A percentile compares a stretch with the other conserved stretches of the same genome.
Evolutionary conservation across 1,140 invertebrate genomes (phyloP).

Genomic region (Brachionus rotundiformis): DNA sequence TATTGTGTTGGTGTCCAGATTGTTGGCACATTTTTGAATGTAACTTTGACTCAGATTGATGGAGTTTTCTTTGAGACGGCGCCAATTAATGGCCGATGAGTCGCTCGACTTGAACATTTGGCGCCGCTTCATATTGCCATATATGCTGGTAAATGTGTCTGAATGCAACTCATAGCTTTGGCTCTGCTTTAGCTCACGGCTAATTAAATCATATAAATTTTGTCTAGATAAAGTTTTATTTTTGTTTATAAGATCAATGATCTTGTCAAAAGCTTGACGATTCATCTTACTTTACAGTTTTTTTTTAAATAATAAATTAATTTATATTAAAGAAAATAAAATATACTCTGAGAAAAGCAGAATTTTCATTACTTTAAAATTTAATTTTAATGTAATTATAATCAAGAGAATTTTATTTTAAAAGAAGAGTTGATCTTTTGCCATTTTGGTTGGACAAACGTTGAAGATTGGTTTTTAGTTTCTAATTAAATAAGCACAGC

Average conservation of each 20-base stretch:
- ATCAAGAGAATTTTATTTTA: no score
- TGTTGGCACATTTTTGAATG: background rate
- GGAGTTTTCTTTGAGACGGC: constrained; percentile 27
- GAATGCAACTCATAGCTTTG: background rate
- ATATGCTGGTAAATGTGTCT: constrained; percentile 49
- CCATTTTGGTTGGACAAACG: no score
- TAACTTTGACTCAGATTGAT: constrained; percentile 19
- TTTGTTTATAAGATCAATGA: constrained; percentile 32
- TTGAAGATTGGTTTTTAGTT: no score
- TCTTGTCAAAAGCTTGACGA: constrained; percentile 33
- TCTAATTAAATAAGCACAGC: no score
- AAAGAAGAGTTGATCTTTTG: no score
- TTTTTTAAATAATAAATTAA: background rate
- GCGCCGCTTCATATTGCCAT: constrained; percentile 17
- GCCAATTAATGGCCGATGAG: constrained; percentile 30
- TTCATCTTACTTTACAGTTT: background rate
- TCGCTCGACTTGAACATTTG: constrained; percentile 47
- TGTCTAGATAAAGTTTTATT: constrained; percentile 17
- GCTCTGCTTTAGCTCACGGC: background rate
- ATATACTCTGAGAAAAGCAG: no score
- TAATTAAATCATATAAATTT: background rate
- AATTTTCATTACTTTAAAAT: background rate
- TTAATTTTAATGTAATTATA: no score
- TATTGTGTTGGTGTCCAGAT: background rate
- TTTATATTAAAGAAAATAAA: background rate